Evolutionary conservation across 2,797 vertebrate genomes (phyloP).

Genomic region (Triplophysa yarkandensis): DNA sequence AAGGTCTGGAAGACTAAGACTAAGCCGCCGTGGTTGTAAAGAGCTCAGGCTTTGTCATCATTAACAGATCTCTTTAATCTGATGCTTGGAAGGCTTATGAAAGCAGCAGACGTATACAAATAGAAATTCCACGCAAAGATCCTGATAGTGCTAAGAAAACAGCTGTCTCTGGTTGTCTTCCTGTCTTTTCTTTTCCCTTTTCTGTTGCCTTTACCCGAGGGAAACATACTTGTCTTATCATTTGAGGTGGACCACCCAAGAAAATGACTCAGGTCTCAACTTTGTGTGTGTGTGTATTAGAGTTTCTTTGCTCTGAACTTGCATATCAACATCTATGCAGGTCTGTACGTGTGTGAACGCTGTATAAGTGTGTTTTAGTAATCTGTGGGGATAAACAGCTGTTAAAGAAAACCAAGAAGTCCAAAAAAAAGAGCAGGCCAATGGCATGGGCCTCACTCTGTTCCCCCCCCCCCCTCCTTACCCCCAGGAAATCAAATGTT

Average conservation of each 20-base stretch:
- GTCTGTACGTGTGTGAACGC: constrained; percentile 70
- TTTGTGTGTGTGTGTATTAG: constrained; percentile 47
- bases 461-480: constrained; percentile 13
- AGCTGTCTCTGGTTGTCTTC: constrained; percentile 63
- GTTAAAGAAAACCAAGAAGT: constrained; percentile 60
- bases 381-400: constrained; percentile 58
- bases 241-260: constrained; percentile 79
- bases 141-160: constrained; percentile 74
- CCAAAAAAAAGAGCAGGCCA: constrained; percentile 55
- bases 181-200: constrained; percentile 62
- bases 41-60: constrained; percentile 73
- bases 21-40: constrained; percentile 66
- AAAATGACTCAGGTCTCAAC: constrained; percentile 69
- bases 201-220: constrained; percentile 74
- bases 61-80: constrained; percentile 82
- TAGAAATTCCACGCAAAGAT: constrained; percentile 73
- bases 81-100: constrained; percentile 75
- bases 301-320: constrained; percentile 62
- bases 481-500: constrained; percentile 61
- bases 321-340: constrained; percentile 75
- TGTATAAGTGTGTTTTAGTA: constrained; percentile 28
- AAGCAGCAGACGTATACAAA: constrained; percentile 69
- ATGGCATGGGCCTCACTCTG: constrained; percentile 43
- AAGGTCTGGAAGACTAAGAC: too few relatives aligned
- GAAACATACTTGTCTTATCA: constrained; percentile 79